phyloP scores from a whole-genome alignment of 2,888 invertebrate species.

The Drosophila merina region DNA sequence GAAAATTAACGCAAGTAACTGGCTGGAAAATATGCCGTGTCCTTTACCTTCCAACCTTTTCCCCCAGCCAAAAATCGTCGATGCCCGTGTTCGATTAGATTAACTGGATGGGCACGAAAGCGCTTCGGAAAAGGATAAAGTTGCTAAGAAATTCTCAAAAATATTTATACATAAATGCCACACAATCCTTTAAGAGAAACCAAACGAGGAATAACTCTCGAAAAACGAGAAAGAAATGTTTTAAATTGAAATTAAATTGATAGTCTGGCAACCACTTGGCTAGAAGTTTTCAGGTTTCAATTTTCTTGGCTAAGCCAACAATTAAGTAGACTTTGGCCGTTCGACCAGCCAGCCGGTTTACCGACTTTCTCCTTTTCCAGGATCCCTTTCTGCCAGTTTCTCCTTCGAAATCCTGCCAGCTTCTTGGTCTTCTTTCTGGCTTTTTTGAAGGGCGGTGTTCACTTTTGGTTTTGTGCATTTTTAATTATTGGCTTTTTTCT shows the following conservation, averaged over 20 bases:
- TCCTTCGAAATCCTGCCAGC: neutral
- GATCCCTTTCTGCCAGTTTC: neutral
- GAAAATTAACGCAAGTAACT: constrained; percentile 73
- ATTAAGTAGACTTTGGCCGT: neutral
- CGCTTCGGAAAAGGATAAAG: neutral
- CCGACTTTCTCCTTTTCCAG: constrained; percentile 3
- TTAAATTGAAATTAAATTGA: constrained; percentile 19
- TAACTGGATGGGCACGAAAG: constrained; percentile 3
- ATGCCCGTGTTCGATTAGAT: constrained; percentile 28
- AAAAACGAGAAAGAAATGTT: neutral
- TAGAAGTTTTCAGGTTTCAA: too few relatives aligned
- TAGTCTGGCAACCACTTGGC: neutral
- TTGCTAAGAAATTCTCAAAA: neutral
- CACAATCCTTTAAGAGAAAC: too few relatives aligned
- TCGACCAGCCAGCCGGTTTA: neutral
- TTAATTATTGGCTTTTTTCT: constrained; percentile 79
- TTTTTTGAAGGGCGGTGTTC: constrained; percentile 29
- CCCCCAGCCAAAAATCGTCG: constrained; percentile 5
- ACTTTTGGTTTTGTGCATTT: constrained; percentile 75
- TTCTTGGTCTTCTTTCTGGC: neutral
- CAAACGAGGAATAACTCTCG: too few relatives aligned
- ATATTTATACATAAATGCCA: too few relatives aligned
- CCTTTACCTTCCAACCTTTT: constrained; percentile 41
- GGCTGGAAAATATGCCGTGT: constrained; percentile 73
- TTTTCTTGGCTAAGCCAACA: too few relatives aligned